Base-by-base conservation (phyloP, 1,140 invertebrate genomes). In the Matsumurasca onukii region DNA sequence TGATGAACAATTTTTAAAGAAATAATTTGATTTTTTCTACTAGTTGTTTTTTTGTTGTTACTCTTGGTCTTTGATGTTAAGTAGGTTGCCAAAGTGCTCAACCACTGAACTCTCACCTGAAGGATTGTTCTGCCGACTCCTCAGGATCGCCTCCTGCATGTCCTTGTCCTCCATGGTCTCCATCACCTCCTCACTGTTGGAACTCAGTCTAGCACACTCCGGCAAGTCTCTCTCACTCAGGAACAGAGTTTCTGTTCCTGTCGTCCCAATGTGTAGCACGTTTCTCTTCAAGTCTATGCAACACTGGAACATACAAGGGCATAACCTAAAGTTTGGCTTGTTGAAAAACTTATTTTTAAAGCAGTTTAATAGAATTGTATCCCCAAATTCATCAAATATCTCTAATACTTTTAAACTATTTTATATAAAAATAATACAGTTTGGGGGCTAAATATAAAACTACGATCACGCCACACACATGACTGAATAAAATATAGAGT, bases 281-380 rank as follows among this genome's bases (percentile, higher is more conserved):
- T 97, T 98, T 63, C 86, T 85, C 76, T 94, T 93, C 66, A 99
- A 81, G 80, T 99, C 96, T 75, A 99, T 98, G 71, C 88, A 90
- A 83, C 97, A 98, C 88, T 93, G 77, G 62, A 76, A 73, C 25
- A 59, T 2, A 69, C 45, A 61, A 27, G 15, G 30, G 34, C 30
- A n/a, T n/a, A n/a, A n/a, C 49, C 20, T 52, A 52, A 52, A 52
- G 22, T 52, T 52, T 52, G 5, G 17, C 17, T 17, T 39, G 34
- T 9, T 9, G 5, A 39, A 9, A 9, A 39, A 39, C 34, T 39
- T 9, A 17, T 39, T 39, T 5, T 17, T 39, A 39, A 39, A 17
- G 34, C 17, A 39, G n/a, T 39, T 39, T 39, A 39, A 39, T 39
- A 39, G 5, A 39, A 39, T 9, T 39, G 5, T 9, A 39, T 39